Conservation (phyloP, 1,140 invertebrate genomes). For the Procambarus virginalis region DNA sequence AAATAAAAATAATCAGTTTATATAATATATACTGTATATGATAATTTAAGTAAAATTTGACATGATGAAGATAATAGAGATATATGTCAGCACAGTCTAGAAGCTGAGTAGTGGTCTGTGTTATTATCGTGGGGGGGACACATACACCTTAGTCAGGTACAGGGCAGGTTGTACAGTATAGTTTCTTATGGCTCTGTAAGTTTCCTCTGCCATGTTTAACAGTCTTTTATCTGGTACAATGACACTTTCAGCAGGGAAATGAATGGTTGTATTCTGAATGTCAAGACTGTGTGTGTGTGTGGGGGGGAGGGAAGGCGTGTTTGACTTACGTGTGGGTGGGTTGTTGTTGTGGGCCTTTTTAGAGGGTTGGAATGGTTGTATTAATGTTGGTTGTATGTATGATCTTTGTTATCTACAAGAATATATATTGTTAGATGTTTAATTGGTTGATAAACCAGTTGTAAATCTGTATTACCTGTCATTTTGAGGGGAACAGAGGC, state of each 20-base stretch:
- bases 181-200: conserved; percentile 25
- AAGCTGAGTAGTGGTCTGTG: conserved; percentile 36
- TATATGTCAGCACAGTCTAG: conserved; percentile 41
- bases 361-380: conserved; percentile 41
- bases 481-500: conserved; percentile 6
- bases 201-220: neutral
- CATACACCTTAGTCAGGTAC: conserved; percentile 15
- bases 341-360: conserved; percentile 46
- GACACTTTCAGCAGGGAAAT: conserved; percentile 37
- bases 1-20: neutral
- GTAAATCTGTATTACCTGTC: conserved; percentile 41
- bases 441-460: conserved; percentile 41
- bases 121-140: conserved; percentile 5
- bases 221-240: conserved; percentile 13
- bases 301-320: conserved; percentile 20
- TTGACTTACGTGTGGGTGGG: conserved; percentile 11
- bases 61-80: conserved; percentile 10
- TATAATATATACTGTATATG: neutral
- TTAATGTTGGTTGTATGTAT: conserved; percentile 55
- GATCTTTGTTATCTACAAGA: conserved; percentile 54
- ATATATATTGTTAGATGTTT: conserved; percentile 56
- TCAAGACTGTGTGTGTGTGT: conserved; percentile 3
- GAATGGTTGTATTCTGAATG: conserved; percentile 34
- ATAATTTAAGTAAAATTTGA: conserved; percentile 10
- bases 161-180: conserved; percentile 23